phyloP scores from a whole-genome alignment of 1,140 invertebrate genomes.

The Acromyrmex echinatior region DNA sequence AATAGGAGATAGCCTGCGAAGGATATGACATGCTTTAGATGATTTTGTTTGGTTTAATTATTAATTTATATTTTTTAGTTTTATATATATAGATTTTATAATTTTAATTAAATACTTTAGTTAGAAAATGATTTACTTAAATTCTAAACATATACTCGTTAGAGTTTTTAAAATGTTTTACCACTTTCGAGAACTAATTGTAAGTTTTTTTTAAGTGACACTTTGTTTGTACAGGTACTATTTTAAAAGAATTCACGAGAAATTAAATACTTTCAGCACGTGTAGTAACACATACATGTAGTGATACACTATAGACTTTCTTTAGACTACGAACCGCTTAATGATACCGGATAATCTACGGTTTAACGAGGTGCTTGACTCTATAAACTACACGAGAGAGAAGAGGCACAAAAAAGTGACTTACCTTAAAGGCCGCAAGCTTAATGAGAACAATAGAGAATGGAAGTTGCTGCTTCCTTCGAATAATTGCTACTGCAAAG shows the following conservation, averaged over 20 bases:
- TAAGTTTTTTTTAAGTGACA: not conserved
- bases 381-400: slow-evolving; percentile 16
- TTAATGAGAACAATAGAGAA: slow-evolving; percentile 62
- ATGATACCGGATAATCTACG: slow-evolving; percentile 27
- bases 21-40: not conserved
- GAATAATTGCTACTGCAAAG: slow-evolving; percentile 42
- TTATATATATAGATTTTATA: not conserved
- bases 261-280: not conserved
- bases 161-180: too few species aligned
- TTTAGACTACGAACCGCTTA: not conserved
- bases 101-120: too few species aligned
- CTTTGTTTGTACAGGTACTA: not conserved
- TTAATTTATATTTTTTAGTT: not conserved
- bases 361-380: slow-evolving; percentile 51
- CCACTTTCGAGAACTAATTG: too few species aligned
- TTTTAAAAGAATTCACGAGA: not conserved
- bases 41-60: not conserved
- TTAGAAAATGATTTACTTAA: too few species aligned
- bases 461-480: slow-evolving; percentile 35
- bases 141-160: too few species aligned
- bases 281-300: not conserved
- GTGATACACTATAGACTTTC: not conserved
- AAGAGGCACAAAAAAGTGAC: slow-evolving; percentile 31
- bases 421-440: slow-evolving; percentile 27
- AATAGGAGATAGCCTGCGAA: not conserved